Base-by-base conservation (phyloP, 2,888 invertebrate species). In the Nemapogon koenigi region DNA sequence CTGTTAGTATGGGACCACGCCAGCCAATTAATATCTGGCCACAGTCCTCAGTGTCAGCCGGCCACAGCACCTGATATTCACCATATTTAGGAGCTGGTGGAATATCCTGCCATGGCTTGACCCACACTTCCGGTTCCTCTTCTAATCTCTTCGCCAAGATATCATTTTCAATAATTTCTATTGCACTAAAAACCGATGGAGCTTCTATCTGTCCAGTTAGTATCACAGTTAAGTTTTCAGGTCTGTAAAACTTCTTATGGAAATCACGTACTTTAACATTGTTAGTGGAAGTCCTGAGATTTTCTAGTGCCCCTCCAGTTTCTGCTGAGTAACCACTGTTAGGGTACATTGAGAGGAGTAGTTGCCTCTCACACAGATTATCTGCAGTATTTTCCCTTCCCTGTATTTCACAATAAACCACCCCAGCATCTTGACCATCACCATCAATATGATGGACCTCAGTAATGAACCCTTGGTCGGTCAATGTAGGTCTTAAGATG, bases 341-440 rank as follows among this genome's bases (percentile, higher is more conserved):
- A 0, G 94, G 91, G 62, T 94, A 96, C 59, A 92, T 83, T 2
- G 84, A 83, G 44, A 87, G 73, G 14, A 84, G 60, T 58, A 93
- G 65, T 47, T 83, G 83, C 39, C 85, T 63, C 49, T 87, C 83
- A 43, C 88, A 83, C 80, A 75, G 73, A 41, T 85, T 85, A 55
- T 90, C 90, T 3, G 89, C 89, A n/a, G 82, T 83, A 62, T 91
- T 93, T 62, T 94, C 94, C 18, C 84, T 62, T 0, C 89, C 91
- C 66, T 94, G 94, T 91, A 95, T 94, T 76, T 97, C 96, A 63
- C 92, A 93, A 62, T 96, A 96, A n/a, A 96, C 94, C 10, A 96
- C 93, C 13, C 97, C 97, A 8, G 90, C 93, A 78, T 97, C 89
- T 46, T 91, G 88, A 0, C 95, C 96, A 42, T 90, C 87, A 0